phyloP scores from a whole-genome alignment of 2,797 vertebrate species.

The Hippocampus kuda region DNA sequence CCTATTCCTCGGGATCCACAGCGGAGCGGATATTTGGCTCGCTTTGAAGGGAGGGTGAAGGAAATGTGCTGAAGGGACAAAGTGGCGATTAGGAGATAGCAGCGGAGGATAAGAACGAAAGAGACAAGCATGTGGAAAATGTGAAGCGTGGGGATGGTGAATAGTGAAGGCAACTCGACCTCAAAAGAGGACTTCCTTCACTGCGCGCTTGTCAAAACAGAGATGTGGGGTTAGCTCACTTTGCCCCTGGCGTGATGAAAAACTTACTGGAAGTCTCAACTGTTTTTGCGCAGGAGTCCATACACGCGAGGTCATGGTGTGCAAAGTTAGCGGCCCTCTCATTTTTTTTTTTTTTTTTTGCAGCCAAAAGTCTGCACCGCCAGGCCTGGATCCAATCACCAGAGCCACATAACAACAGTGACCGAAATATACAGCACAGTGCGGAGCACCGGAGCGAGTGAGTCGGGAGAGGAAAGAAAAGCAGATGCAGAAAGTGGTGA shows the following conservation, averaged over 20 bases:
- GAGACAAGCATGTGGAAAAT: constrained; percentile 26
- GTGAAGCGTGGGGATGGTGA: constrained; percentile 10
- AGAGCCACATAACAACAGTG: constrained; percentile 51
- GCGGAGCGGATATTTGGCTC: constrained; percentile 38
- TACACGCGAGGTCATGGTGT: constrained; percentile 33
- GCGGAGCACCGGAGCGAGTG: constrained; percentile 20
- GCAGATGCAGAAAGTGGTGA: constrained; percentile 45
- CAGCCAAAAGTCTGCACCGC: constrained; percentile 41
- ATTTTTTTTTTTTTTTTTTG: constrained; percentile 20
- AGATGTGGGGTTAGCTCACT: constrained; percentile 18
- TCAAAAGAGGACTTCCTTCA: constrained; percentile 15
- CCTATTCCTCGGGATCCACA: constrained; percentile 32
- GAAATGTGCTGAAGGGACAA: constrained; percentile 9
- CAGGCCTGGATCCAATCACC: constrained; percentile 62
- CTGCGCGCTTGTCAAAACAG: constrained; percentile 7
- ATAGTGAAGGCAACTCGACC: constrained; percentile 1
- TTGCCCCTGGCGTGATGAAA: constrained; percentile 20
- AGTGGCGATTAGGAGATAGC: constrained; percentile 23
- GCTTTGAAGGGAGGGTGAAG: constrained; percentile 21
- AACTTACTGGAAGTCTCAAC: constrained; percentile 10
- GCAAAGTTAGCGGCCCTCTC: constrained; percentile 43
- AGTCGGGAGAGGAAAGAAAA: constrained; percentile 20
- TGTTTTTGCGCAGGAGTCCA: constrained; percentile 11
- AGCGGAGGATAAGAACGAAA: constrained; percentile 21
- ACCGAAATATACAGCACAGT: constrained; percentile 44